phyloP scores from a whole-genome alignment of 2,113 vertebrate species.

The Callospermophilus lateralis region DNA sequence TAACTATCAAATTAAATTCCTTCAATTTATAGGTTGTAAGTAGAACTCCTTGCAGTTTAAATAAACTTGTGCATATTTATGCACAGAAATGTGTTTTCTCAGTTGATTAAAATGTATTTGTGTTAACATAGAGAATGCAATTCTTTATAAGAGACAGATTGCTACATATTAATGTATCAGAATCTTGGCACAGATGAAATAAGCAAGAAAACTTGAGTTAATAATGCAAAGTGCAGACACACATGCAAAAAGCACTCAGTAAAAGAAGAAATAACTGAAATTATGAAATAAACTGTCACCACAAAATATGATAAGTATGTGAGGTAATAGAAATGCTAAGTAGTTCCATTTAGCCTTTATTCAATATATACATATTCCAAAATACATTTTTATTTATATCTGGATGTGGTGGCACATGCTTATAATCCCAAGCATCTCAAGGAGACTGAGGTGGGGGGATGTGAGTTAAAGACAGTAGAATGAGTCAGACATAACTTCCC shows the following conservation, averaged over 20 bases:
- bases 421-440: not conserved
- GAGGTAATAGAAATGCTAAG: not conserved
- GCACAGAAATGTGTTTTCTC: not conserved
- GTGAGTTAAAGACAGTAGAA: not conserved
- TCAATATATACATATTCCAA: not conserved
- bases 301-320: not conserved
- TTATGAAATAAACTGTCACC: not conserved
- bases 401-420: not conserved
- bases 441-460: not conserved
- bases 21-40: not conserved
- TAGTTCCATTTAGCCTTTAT: not conserved
- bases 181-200: conserved; percentile 3
- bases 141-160: not conserved
- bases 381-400: not conserved
- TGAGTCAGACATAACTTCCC: too few species aligned
- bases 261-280: not conserved
- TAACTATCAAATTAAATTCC: not conserved
- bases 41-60: not conserved
- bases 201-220: not conserved
- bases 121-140: not conserved
- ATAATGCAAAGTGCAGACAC: not conserved
- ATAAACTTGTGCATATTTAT: not conserved
- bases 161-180: not conserved
- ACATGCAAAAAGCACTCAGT: not conserved
- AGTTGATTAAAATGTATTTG: not conserved